Evolutionary conservation across 2,797 vertebrate genomes (phyloP).

Genomic region (Acanthurus leucopareius): DNA sequence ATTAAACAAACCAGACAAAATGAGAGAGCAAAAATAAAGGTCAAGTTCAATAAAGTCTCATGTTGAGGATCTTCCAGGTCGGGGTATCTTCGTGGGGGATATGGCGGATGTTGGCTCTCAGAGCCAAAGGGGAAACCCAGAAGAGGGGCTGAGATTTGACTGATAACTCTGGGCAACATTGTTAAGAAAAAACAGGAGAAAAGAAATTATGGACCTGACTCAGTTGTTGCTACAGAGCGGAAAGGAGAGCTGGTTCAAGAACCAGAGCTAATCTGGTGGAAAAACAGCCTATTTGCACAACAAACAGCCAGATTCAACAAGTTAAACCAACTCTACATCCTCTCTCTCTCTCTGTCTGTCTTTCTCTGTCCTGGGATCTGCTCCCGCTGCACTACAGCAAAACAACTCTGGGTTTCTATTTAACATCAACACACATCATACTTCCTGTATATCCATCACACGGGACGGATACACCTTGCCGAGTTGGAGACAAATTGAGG

Average conservation of each 20-base stretch:
- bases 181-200: conserved; percentile 19
- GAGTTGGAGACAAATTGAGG: neutral
- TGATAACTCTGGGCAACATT: conserved; percentile 51
- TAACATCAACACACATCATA: neutral
- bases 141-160: conserved; percentile 35
- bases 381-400: conserved; percentile 15
- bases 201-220: conserved; percentile 26
- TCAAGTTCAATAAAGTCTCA: conserved; percentile 50
- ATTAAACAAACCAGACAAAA: conserved; percentile 64
- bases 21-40: conserved; percentile 52
- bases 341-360: too few species aligned
- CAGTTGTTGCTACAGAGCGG: conserved; percentile 7
- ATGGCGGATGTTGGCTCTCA: conserved; percentile 46
- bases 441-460: conserved; percentile 1
- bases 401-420: conserved; percentile 3
- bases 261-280: too few species aligned
- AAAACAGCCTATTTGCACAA: too few species aligned
- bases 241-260: too few species aligned
- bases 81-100: conserved; percentile 47
- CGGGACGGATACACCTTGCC: neutral
- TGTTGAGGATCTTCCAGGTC: conserved; percentile 33
- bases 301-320: too few species aligned
- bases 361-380: neutral
- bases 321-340: too few species aligned
- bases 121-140: conserved; percentile 24